Percentiles rank a stretch among this genome's conserved stretches.
Conservation (phyloP, 2,113 vertebrate species). For the Clarias batrachus region DNA sequence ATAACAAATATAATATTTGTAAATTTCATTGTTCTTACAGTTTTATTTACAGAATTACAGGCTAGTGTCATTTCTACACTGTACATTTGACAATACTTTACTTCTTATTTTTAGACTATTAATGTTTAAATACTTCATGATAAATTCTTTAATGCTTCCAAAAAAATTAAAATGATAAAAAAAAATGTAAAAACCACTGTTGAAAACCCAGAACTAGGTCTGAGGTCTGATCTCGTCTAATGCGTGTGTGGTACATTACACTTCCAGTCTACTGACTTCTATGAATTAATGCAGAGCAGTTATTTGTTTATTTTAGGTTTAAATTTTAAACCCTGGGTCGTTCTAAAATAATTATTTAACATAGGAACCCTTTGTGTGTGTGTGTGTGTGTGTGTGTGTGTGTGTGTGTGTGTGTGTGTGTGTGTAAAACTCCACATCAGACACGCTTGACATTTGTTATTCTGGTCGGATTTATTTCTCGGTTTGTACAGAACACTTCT, state of each 20-base stretch:
- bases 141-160: slow-evolving; percentile 24
- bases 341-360: slow-evolving; percentile 5
- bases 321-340: neutral
- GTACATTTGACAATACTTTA: neutral
- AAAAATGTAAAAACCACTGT: neutral
- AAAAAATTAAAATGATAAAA: neutral
- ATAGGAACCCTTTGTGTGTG: neutral
- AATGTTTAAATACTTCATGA: slow-evolving; percentile 10
- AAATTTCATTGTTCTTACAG: neutral
- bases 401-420: slow-evolving; percentile 7
- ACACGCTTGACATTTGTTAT: slow-evolving; percentile 27
- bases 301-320: slow-evolving; percentile 5
- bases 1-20: neutral
- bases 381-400: slow-evolving; percentile 12
- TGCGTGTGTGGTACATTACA: slow-evolving; percentile 13
- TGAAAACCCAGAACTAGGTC: slow-evolving; percentile 22
- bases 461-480: slow-evolving; percentile 40
- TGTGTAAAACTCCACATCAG: slow-evolving; percentile 6
- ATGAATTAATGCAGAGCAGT: slow-evolving; percentile 15
- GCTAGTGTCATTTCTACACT: neutral
- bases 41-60: slow-evolving; percentile 17
- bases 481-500: slow-evolving; percentile 47
- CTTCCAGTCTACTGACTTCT: neutral
- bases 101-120: neutral
- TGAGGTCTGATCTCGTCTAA: slow-evolving; percentile 31